Base-by-base conservation (phyloP, 2,113 vertebrate genomes). In the Paedocypris sp. region DNA sequence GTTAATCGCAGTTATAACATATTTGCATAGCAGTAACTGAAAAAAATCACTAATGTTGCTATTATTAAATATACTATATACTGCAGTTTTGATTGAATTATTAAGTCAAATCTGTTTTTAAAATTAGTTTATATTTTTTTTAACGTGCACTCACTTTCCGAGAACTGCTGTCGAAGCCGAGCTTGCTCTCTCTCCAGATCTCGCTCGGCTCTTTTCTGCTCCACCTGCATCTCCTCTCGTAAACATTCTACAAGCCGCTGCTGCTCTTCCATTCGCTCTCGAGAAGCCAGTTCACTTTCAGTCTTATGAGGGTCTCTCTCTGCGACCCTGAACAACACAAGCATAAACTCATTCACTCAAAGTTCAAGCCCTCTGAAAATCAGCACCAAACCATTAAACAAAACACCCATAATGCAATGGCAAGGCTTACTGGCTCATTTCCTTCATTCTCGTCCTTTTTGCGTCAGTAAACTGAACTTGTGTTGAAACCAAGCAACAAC, bases 171-270 rank as follows among this genome's bases (percentile, higher is more conserved):
- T 64, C 75, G 77, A 20, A 90, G 77, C 11, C 66, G 64, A 2
- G 82, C 80, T 75, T 90, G 88, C 62, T 89, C 88, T 23, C 80
- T 76, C 54, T 91, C 84, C 64, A 90, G 82, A 36, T 92, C 89
- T 68, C 1, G 78, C 58, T 94, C 87, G 28, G 85, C 84, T 75
- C 75, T 75, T 62, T 77, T 83, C 68, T 91, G 89, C 66, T 88
- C 90, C 51, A 63, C 71, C 64, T 85, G 76, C 52, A 93, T 91
- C 69, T 88, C 88, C 52, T 86, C 85, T 31, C 85, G 82, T 70
- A 92, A 77, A 68, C 81, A 77, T 64, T 91, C 83, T 65, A 91
- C 77, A 1, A 77, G 89, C 28, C 71, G 60, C 73, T 87, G 87
- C 75, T 89, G 90, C 60, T 69, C 77, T 66, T 80, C 77, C 54